phyloP scores from a whole-genome alignment of 2,797 vertebrate genomes.

The Hylomyscus alleni region DNA sequence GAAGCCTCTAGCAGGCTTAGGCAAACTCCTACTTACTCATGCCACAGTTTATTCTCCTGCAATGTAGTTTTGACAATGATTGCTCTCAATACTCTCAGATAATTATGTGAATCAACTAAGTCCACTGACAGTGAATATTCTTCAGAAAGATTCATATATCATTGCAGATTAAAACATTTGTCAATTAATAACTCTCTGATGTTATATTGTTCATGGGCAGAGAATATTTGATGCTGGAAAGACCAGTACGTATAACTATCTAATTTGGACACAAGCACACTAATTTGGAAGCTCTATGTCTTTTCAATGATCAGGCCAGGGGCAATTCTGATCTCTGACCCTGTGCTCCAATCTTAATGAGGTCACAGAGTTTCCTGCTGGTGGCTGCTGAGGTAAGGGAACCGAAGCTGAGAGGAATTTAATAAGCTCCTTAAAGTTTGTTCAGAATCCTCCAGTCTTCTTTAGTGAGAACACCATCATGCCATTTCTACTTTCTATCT shows the following conservation, averaged over 20 bases:
- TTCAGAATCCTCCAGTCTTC: conserved; percentile 17
- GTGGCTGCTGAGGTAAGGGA: background rate
- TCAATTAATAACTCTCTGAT: background rate
- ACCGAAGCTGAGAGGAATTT: background rate
- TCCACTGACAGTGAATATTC: background rate
- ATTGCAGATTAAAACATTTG: background rate
- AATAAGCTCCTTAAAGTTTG: conserved; percentile 46
- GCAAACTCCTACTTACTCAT: background rate
- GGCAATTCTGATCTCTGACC: conserved; percentile 61
- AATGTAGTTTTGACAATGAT: background rate
- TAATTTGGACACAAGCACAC: conserved; percentile 62
- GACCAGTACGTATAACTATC: background rate
- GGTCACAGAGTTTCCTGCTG: conserved; percentile 50
- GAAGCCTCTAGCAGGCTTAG: background rate
- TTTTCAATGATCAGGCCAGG: conserved; percentile 48
- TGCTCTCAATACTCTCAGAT: background rate
- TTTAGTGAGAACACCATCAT: background rate
- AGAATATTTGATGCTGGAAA: background rate
- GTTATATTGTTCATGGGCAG: background rate
- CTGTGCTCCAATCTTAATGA: conserved; percentile 65
- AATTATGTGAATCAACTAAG: background rate
- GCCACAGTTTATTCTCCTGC: background rate
- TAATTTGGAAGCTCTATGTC: conserved; percentile 66
- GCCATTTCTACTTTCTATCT: background rate
- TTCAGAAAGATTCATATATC: background rate